phyloP scores from a whole-genome alignment of 2,797 vertebrate species.

The Diceros bicornis region DNA sequence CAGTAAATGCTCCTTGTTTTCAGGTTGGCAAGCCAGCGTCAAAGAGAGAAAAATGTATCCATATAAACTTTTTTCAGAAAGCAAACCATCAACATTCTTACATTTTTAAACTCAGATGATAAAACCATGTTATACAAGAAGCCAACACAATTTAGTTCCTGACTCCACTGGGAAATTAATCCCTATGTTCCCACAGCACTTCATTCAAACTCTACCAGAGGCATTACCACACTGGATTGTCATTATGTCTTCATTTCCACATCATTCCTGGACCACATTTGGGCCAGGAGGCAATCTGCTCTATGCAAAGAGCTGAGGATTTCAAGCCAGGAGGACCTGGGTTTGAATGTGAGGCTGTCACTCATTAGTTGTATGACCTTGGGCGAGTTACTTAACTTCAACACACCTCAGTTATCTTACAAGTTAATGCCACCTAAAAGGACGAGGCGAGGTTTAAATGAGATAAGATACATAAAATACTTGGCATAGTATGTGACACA shows the following conservation, averaged over 20 bases:
- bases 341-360: not conserved
- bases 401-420: not conserved
- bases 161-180: constrained; percentile 58
- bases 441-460: not conserved
- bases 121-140: constrained; percentile 23
- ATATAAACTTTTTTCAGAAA: constrained; percentile 41
- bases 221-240: not conserved
- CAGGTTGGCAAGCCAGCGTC: not conserved
- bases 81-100: constrained; percentile 30
- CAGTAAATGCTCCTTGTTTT: constrained; percentile 53
- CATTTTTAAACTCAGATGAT: not conserved
- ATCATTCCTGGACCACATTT: not conserved
- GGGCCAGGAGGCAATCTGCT: constrained; percentile 1
- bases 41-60: not conserved
- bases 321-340: not conserved
- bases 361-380: not conserved
- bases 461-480: constrained; percentile 23
- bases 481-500: not conserved
- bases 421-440: constrained; percentile 37
- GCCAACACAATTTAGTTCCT: constrained; percentile 51
- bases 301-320: not conserved
- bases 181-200: not conserved
- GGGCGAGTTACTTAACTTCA: constrained; percentile 34
- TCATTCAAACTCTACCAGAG: constrained; percentile 16
- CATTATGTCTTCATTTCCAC: constrained; percentile 47